These are phyloP conservation scores for Lonchura striata DNA, from an alignment of 2,113 vertebrate species.

Conservation along the genomic window DNA sequence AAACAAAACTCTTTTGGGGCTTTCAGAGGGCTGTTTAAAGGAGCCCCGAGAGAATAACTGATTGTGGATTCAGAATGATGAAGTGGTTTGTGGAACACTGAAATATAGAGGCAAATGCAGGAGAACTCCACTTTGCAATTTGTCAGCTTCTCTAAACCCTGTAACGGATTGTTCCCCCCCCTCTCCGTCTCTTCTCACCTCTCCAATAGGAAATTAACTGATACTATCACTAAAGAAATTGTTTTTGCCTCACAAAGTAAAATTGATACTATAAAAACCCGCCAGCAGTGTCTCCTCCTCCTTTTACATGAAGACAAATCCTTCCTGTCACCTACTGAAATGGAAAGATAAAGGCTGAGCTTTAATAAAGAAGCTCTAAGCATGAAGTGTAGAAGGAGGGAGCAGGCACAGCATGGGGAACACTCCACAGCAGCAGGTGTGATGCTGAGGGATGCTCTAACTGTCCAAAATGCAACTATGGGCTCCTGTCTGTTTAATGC, in stretches of 20 bases:
- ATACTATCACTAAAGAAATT: conserved; percentile 75
- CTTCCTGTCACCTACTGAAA: conserved; percentile 61
- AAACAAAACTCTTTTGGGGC: conserved; percentile 35
- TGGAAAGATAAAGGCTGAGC: conserved; percentile 63
- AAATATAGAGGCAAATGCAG: conserved; percentile 44
- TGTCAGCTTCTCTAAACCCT: conserved; percentile 62
- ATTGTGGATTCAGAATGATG: conserved; percentile 46
- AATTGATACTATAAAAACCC: conserved; percentile 72
- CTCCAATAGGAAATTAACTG: conserved; percentile 78
- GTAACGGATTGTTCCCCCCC: conserved; percentile 52
- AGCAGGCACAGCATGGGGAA: neutral
- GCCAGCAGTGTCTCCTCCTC: conserved; percentile 65
- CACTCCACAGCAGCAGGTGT: neutral
- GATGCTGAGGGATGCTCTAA: neutral
- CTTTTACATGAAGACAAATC: conserved; percentile 62
- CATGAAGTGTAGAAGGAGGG: neutral
- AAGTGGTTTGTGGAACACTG: conserved; percentile 17
- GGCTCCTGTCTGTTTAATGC: neutral
- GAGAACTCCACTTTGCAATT: conserved; percentile 54
- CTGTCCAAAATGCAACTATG: neutral
- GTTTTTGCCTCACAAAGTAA: conserved; percentile 73
- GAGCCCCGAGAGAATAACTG: conserved; percentile 37
- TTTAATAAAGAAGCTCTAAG: conserved; percentile 55
- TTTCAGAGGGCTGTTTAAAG: conserved; percentile 53
- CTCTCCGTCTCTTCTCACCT: conserved; percentile 36